phyloP scores from a whole-genome alignment of 2,113 vertebrate genomes.

The Martes martes region DNA sequence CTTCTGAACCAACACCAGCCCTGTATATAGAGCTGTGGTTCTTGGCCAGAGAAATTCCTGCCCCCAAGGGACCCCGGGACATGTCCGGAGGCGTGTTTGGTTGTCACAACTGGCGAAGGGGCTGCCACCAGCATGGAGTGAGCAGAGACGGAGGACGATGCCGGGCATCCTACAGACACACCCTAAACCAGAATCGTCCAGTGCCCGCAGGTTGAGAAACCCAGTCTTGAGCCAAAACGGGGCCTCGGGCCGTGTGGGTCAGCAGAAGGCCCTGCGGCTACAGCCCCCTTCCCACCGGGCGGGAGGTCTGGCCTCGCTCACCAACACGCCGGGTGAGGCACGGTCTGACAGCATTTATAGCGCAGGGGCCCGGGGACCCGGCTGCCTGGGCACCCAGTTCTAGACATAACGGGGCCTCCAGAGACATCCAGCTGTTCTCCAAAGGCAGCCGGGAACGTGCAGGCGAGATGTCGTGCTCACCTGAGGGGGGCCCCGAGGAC shows the following conservation, averaged over 20 bases:
- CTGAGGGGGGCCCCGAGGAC: not conserved
- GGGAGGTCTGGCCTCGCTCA: not conserved
- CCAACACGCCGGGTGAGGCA: not conserved
- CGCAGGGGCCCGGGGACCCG: accelerated
- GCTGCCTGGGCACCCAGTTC: not conserved
- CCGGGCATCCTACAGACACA: accelerated
- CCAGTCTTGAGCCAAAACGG: not conserved
- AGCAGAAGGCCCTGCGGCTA: not conserved
- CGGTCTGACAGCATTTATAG: not conserved
- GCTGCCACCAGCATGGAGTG: not conserved
- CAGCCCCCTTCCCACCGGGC: not conserved
- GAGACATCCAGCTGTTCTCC: accelerated
- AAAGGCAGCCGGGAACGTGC: not conserved
- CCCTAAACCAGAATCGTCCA: accelerated
- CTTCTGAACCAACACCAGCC: not conserved
- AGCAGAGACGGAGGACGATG: not conserved
- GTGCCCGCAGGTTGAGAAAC: accelerated
- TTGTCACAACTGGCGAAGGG: not conserved
- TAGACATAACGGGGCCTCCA: accelerated
- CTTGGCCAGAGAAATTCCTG: not conserved
- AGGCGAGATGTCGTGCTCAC: accelerated
- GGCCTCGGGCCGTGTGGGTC: not conserved
- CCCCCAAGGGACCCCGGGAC: not conserved
- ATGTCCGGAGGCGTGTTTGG: too few relatives aligned
- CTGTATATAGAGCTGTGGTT: not conserved